These are phyloP conservation scores for Melinaea marsaeus DNA, from an alignment of 2,888 invertebrate species.

Conservation along the genomic window DNA sequence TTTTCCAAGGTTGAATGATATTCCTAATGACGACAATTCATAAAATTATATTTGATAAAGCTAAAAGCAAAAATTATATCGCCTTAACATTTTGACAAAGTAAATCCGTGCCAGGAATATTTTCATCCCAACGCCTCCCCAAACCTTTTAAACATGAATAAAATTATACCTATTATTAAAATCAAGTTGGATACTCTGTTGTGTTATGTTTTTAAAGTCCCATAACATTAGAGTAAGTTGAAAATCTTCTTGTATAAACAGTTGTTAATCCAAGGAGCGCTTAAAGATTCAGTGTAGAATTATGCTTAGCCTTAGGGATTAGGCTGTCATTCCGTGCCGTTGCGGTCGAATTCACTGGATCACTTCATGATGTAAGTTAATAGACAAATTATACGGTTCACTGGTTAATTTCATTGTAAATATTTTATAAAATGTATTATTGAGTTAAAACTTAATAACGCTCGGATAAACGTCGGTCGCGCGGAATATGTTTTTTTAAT, in stretches of 20 bases:
- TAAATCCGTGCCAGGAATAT: conserved; percentile 4
- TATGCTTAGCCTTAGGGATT: conserved; percentile 71
- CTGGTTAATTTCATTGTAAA: conserved; percentile 12
- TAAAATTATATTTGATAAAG: background rate
- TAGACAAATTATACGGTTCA: conserved; percentile 27
- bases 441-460: no score
- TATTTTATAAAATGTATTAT: background rate
- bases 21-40: background rate
- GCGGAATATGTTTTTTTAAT: no score
- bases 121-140: background rate
- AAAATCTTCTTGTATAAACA: conserved; percentile 64
- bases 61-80: conserved; percentile 1
- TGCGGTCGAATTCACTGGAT: conserved; percentile 54
- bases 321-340: conserved; percentile 66
- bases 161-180: conserved; percentile 20
- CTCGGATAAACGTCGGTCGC: no score
- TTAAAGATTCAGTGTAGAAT: conserved; percentile 69
- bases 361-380: conserved; percentile 51
- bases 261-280: conserved; percentile 63
- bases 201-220: conserved; percentile 34
- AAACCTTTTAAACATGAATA: conserved; percentile 18
- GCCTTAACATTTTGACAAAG: background rate
- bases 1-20: no score
- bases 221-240: conserved; percentile 49
- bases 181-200: conserved; percentile 11